Conservation (phyloP, 1,140 invertebrate genomes). For the Gonioctena quinquepunctata region DNA sequence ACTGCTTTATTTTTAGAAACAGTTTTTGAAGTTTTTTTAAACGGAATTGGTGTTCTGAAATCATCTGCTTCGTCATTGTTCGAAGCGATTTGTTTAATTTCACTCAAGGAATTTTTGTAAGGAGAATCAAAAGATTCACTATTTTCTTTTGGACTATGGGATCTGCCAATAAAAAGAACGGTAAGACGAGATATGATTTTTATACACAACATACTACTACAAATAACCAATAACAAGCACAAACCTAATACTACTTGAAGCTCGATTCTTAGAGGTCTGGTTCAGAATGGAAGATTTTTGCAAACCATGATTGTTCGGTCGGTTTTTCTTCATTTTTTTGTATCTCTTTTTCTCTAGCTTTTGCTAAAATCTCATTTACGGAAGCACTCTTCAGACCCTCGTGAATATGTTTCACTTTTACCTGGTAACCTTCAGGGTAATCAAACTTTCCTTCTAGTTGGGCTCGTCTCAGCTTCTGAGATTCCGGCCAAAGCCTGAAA, state of each 20-base stretch:
- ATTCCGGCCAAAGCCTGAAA: conserved; percentile 30
- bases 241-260: background rate
- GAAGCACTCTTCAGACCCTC: background rate
- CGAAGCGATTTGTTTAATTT: conserved; percentile 13
- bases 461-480: conserved; percentile 31
- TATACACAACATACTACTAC: background rate
- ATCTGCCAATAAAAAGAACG: conserved; percentile 11
- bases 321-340: conserved; percentile 36
- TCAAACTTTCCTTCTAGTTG: conserved; percentile 29
- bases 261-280: conserved; percentile 31
- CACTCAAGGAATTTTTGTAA: conserved; percentile 30
- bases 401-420: conserved; percentile 17
- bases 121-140: conserved; percentile 28
- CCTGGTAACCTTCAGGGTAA: conserved; percentile 15
- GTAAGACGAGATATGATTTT: background rate
- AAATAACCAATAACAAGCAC: background rate
- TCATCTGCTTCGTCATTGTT: conserved; percentile 37
- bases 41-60: conserved; percentile 40
- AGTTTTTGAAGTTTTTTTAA: conserved; percentile 21
- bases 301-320: conserved; percentile 35
- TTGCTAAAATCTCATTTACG: conserved; percentile 17
- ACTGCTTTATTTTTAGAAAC: conserved; percentile 16
- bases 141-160: background rate
- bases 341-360: conserved; percentile 25
- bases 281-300: conserved; percentile 30